These are phyloP conservation scores for Ceratotherium simum DNA, from an alignment of 2,113 vertebrate species.

Conservation along the genomic window DNA sequence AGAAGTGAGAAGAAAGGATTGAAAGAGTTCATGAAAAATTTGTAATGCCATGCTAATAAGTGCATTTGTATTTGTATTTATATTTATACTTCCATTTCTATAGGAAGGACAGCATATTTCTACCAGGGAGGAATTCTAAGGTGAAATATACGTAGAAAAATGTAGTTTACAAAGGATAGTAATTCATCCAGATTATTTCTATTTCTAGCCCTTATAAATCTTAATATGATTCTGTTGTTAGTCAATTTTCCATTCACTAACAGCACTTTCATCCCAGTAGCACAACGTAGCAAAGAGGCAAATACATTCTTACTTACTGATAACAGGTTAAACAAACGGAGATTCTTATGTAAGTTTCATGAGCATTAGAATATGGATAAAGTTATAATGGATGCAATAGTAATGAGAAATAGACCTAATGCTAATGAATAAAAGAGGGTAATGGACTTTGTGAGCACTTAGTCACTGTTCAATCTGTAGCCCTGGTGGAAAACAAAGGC, in stretches of 20 bases:
- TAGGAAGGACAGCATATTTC: background rate
- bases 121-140: background rate
- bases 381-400: background rate
- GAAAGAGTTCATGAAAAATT: background rate
- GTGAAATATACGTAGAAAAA: background rate
- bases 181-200: slow-evolving; percentile 6
- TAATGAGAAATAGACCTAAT: background rate
- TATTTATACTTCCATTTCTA: background rate
- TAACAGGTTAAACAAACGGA: background rate
- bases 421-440: background rate
- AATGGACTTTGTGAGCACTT: background rate
- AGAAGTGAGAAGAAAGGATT: background rate
- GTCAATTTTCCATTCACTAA: background rate
- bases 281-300: background rate
- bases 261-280: background rate
- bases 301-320: background rate
- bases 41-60: background rate
- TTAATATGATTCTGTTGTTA: background rate
- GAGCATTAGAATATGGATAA: background rate
- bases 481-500: background rate
- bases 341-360: background rate
- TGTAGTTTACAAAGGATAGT: background rate
- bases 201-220: background rate
- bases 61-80: background rate
- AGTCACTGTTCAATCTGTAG: background rate